Base-by-base conservation (phyloP, 92 coral and sea anemone genomes). In the Heliopora coerulea region DNA sequence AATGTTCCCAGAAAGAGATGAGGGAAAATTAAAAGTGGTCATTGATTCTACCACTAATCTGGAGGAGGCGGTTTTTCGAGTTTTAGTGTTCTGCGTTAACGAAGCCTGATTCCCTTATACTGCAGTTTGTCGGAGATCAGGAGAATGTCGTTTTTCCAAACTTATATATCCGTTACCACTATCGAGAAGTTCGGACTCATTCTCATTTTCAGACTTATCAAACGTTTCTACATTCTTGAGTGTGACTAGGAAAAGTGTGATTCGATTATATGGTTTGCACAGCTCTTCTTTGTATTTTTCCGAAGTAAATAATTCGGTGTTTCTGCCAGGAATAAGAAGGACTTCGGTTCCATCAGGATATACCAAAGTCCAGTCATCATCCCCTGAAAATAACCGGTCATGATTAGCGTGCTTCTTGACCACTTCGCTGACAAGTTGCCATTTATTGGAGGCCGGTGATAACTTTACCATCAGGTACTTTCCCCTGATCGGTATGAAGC, bases 11-110 rank as follows among this genome's bases (percentile, higher is more conserved):
- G 42, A 37, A 37, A 37, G 42, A 37, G 68, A 79, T 23, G 83
- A 67, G 40, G 76, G 31, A 79, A 34, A 56, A 42, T 39, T 79
- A 41, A 79, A 48, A 62, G 77, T 29, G 34, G 83, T 67, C 14
- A 44, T 79, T 54, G 60, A 49, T 40, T 27, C 82, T 29, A 27
- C 65, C 26, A 44, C 65, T 44, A 77, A 68, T 64, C 40, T 67
- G 32, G 83, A 79, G 56, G 77, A 79, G 27, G 83, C 66, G 26
- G 19, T 13, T 10, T n/a, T n/a, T n/a, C n/a, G n/a, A n/a, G n/a
- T n/a, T n/a, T n/a, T n/a, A n/a, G n/a, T n/a, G n/a, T n/a, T n/a
- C n/a, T n/a, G n/a, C n/a, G n/a, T n/a, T n/a, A n/a, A n/a, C n/a
- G n/a, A n/a, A n/a, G n/a, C n/a, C n/a, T n/a, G n/a, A n/a, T n/a